Evolutionary conservation across 2,888 invertebrate species (phyloP), one percentile per base, ranked within the genome.

Genomic region (Aphodius sticticus): DNA sequence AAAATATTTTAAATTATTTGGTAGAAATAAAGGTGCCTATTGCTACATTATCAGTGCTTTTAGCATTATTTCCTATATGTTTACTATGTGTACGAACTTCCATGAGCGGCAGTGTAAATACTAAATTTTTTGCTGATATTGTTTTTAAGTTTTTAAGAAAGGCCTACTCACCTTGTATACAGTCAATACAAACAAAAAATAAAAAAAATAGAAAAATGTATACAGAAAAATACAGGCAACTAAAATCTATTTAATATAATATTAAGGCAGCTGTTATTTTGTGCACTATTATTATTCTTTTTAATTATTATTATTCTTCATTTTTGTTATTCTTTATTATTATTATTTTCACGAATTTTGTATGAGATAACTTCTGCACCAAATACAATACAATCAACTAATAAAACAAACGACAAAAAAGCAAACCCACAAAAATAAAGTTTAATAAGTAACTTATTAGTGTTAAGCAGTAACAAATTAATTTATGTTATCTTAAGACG

Each of bases 391-490:
- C 53, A 53, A 53, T 53, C 53, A 53, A 53, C 2, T 12, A 53
- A 0, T 12, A 53, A 12, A 53, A 12, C 53, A 53, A 9, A 53
- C 53, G 12, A 53, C 53, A 53, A 53, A 53, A 53, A 53, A 53
- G 4, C 7, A 9, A 53, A 53, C 3, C 1, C 26, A 53, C 53
- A 9, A 53, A 53, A 53, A 53, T 1, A 2, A 53, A 53, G 3
- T 53, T 12, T 53, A 3, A 26, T 53, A 7, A 53, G 53, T 53
- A 53, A 53, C 26, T 53, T 53, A 7, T 53, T 7, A 12, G 9
- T 53, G 6, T 26, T 77, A 77, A 53, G 53, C 77, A 72, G 77
- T 38, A 72, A 77, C 77, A 69, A 77, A n/a, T 72, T 38, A 69
- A 69, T 53, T 76, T 69, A 37, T 12, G 38, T 6, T 37, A 70